Evolutionary conservation across 2,888 invertebrate species (phyloP).

Genomic region (Protodeltote pygarga): DNA sequence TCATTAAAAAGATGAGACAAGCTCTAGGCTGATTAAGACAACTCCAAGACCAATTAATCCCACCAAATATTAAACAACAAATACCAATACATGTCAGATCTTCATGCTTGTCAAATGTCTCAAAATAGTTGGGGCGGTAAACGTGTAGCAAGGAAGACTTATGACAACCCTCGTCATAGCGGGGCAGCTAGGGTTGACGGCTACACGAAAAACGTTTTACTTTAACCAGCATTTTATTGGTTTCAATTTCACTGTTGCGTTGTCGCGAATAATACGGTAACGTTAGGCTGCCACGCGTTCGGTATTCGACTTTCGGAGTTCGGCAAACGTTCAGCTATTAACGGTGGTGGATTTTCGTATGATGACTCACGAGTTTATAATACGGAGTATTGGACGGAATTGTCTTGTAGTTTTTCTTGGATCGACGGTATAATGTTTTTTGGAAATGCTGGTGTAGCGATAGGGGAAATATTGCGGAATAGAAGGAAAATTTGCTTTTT

Average conservation of each 20-base stretch:
- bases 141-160: conserved; percentile 74
- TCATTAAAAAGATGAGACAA: too few relatives aligned
- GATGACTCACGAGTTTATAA: conserved; percentile 64
- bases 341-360: conserved; percentile 56
- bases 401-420: conserved; percentile 18
- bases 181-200: conserved; percentile 54
- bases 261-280: conserved; percentile 66
- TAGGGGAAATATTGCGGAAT: background rate
- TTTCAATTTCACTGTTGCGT: conserved; percentile 82
- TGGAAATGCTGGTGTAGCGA: background rate
- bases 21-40: background rate
- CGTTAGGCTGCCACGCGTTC: too few relatives aligned
- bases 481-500: background rate
- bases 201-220: conserved; percentile 82
- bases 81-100: conserved; percentile 54
- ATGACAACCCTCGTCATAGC: conserved; percentile 83
- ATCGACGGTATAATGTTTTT: conserved; percentile 25
- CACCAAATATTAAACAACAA: conserved; percentile 27
- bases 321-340: conserved; percentile 52
- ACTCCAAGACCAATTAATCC: conserved; percentile 23
- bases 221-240: conserved; percentile 80
- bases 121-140: conserved; percentile 39
- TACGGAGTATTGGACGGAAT: conserved; percentile 47
- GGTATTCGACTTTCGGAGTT: conserved; percentile 57
- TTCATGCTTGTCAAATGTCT: conserved; percentile 53